These are phyloP conservation scores for Drosophila mercatorum DNA, from an alignment of 2,888 invertebrate genomes.

Conservation along the genomic window DNA sequence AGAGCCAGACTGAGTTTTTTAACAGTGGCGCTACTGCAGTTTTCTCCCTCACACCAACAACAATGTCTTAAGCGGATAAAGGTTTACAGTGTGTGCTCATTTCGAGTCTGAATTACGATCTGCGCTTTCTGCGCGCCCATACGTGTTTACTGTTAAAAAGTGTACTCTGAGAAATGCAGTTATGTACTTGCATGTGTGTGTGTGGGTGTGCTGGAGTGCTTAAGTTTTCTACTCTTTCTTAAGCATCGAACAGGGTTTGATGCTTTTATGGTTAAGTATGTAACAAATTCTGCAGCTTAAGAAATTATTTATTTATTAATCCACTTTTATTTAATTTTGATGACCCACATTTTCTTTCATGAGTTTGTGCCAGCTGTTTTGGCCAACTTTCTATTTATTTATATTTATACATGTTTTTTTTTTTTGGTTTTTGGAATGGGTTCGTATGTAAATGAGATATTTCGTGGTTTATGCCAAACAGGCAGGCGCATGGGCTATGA, in stretches of 20 bases:
- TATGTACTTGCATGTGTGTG: not conserved
- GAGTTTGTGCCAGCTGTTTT: constrained; percentile 54
- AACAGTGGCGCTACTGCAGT: too few species aligned
- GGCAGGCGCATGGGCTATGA: not conserved
- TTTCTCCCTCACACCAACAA: not conserved
- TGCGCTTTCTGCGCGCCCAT: not conserved
- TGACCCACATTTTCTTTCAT: constrained; percentile 29
- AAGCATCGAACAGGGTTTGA: not conserved
- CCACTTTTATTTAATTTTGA: not conserved
- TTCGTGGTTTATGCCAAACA: constrained; percentile 34
- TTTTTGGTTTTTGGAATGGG: constrained; percentile 1
- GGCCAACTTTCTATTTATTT: constrained; percentile 40
- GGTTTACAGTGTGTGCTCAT: not conserved
- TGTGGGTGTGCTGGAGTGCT: not conserved
- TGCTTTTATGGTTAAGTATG: too few species aligned
- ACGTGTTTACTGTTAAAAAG: not conserved
- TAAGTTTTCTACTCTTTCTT: not conserved
- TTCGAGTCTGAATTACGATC: not conserved
- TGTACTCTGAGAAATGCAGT: not conserved
- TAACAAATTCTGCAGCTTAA: too few species aligned
- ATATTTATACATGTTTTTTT: not conserved
- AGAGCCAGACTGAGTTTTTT: not conserved
- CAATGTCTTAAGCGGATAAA: not conserved
- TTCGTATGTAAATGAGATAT: constrained; percentile 73
- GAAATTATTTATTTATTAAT: not conserved